Evolutionary conservation across 1,140 invertebrate species (phyloP).

Genomic region (Apolygus lucorum): DNA sequence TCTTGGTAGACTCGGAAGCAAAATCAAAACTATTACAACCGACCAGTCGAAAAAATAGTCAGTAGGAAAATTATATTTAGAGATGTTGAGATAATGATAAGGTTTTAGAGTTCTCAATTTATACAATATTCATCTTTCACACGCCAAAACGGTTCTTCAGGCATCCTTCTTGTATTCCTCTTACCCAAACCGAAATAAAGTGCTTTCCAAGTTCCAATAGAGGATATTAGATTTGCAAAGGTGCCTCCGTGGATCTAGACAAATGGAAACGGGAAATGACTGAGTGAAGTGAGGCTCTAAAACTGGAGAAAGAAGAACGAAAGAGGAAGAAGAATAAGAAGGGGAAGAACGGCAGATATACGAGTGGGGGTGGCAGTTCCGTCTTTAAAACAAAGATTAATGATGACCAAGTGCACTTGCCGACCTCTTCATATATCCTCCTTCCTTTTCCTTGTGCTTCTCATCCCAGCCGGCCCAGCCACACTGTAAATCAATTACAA

Average conservation of each 20-base stretch:
- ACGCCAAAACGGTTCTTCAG: too few relatives aligned
- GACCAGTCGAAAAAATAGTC: too few relatives aligned
- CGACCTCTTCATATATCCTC: slow-evolving; percentile 12
- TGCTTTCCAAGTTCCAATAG: too few relatives aligned
- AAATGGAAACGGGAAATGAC: slow-evolving; percentile 4
- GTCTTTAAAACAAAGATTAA: slow-evolving; percentile 17
- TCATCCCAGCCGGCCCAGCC: too few relatives aligned
- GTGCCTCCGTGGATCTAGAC: not conserved
- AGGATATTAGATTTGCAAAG: not conserved
- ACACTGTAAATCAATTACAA: slow-evolving; percentile 9
- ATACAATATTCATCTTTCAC: too few relatives aligned
- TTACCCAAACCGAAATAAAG: too few relatives aligned
- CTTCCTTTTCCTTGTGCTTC: not conserved
- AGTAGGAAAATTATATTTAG: too few relatives aligned
- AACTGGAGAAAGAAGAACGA: not conserved
- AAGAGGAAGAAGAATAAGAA: not conserved
- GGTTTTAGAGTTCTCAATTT: too few relatives aligned
- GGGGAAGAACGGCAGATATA: not conserved
- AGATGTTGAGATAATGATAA: too few relatives aligned
- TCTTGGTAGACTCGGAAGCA: too few relatives aligned
- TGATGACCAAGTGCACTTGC: slow-evolving; percentile 14
- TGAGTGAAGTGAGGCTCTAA: not conserved
- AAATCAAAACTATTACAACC: too few relatives aligned
- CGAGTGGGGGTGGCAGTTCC: slow-evolving; percentile 9
- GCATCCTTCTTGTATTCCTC: too few relatives aligned